Base-by-base conservation (phyloP, 1,140 invertebrate species). In the Meteorus sp. region DNA sequence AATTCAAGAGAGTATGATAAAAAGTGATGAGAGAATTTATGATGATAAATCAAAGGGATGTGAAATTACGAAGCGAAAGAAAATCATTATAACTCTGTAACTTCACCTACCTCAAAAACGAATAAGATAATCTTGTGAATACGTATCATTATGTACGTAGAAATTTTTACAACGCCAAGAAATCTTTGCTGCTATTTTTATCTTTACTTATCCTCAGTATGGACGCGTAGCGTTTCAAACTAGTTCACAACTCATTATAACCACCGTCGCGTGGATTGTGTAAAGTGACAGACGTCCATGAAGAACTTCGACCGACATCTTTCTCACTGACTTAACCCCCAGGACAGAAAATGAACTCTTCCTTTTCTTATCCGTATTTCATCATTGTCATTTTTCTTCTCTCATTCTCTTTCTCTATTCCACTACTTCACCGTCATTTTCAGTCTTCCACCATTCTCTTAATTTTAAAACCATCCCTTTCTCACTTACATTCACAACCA, bases 181-280 rank as follows among this genome's bases (percentile, higher is more conserved):
- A n/a, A n/a, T n/a, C n/a, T n/a, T n/a, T 20, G 27, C 17, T 15
- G 48, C 13, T 33, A 29, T 23, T 11, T 35, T 20, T 29, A 29
- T 53, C 41, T 56, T 45, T 29, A 15, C 37, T 41, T 25, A 41
- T 51, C 15, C 35, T 54, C 27, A 23, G 31, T 33, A 25, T 48
- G 13, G 17, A 52, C 51, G 45, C 47, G 20, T 23, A 41, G 51
- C 44, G 51, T 59, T 51, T 56, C 41, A 62, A 62, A 59, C 51
- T 50, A 62, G 51, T 62, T 62, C 39, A 41, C 56, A 62, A 62
- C 61, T 62, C 61, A 62, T 62, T 41, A 56, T 59, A 62, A 62
- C 56, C 51, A 56, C 51, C 56, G 35, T 29, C 17, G 54, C 29
- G 54, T 33, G 23, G 43, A 19, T 39, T 4, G 39, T n/a, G n/a